phyloP scores from a whole-genome alignment of 2,888 invertebrate species.

The Drosophila diplacantha region DNA sequence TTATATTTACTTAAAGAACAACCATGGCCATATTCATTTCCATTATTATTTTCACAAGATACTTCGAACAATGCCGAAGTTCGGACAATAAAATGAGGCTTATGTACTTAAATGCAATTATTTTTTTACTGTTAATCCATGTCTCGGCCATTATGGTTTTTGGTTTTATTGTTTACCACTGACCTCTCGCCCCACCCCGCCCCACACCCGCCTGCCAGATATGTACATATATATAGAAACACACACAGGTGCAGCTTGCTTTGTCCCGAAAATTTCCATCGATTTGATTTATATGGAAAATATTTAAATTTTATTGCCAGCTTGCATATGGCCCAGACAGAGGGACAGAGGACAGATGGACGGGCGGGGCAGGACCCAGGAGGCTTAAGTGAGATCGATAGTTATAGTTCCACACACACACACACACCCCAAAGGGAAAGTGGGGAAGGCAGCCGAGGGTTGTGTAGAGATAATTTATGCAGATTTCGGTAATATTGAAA shows the following conservation, averaged over 20 bases:
- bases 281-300: slow-evolving; percentile 69
- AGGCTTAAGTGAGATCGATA: slow-evolving; percentile 65
- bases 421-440: neutral
- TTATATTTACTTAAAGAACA: neutral
- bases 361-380: slow-evolving; percentile 26
- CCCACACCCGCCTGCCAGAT: neutral
- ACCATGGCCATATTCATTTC: neutral
- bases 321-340: slow-evolving; percentile 58
- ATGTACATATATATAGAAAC: no score
- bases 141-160: neutral
- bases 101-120: neutral
- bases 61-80: neutral
- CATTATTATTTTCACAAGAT: neutral
- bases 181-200: neutral
- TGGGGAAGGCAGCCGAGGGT: slow-evolving; percentile 15
- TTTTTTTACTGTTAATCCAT: slow-evolving; percentile 5
- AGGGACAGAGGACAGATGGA: slow-evolving; percentile 3
- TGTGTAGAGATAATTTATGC: slow-evolving; percentile 58
- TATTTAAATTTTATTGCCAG: slow-evolving; percentile 70
- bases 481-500: slow-evolving; percentile 55
- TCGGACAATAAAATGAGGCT: slow-evolving; percentile 1
- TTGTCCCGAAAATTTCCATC: slow-evolving; percentile 62
- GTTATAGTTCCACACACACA: slow-evolving; percentile 46
- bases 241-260: slow-evolving; percentile 38
- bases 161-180: slow-evolving; percentile 5